Conservation (phyloP, 2,888 invertebrate species). For the Hofmannophila pseudospretella region DNA sequence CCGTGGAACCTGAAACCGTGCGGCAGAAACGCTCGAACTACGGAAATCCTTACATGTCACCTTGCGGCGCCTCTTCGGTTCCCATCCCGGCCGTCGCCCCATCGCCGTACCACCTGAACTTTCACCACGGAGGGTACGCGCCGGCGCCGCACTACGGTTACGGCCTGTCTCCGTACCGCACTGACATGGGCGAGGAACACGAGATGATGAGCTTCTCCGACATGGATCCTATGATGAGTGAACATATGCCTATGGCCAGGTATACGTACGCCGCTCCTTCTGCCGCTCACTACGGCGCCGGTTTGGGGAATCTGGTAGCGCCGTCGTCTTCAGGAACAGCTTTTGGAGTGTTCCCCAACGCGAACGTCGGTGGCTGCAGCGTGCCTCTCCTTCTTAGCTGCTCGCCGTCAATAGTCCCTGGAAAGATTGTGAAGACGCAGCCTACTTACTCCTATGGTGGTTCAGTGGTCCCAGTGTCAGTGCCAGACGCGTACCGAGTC, state of each 20-base stretch:
- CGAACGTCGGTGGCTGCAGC: constrained; percentile 46
- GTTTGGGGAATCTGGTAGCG: constrained; percentile 13
- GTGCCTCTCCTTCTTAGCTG: constrained; percentile 62
- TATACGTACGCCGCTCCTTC: constrained; percentile 25
- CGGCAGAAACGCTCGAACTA: constrained; percentile 37
- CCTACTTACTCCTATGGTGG: constrained; percentile 22
- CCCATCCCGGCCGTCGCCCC: constrained; percentile 20
- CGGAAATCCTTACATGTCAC: constrained; percentile 20
- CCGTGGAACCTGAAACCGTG: constrained; percentile 21
- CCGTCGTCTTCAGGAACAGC: constrained; percentile 28
- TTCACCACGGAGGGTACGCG: constrained; percentile 21
- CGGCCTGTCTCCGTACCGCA: constrained; percentile 36
- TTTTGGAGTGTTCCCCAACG: constrained; percentile 54
- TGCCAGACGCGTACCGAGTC: constrained; percentile 34
- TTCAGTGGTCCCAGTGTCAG: constrained; percentile 5
- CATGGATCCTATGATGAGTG: constrained; percentile 34
- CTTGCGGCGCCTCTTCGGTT: constrained; percentile 42
- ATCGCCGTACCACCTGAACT: constrained; percentile 19
- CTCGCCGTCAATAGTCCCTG: constrained; percentile 52
- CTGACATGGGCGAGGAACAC: constrained; percentile 30
- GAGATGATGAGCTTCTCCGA: constrained; percentile 52
- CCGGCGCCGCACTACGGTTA: constrained; percentile 24
- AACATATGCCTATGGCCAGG: constrained; percentile 44
- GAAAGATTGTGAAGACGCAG: constrained; percentile 37
- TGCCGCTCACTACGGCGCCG: constrained; percentile 11